phyloP scores from a whole-genome alignment of 2,888 invertebrate species.

The Machimus atricapillus region DNA sequence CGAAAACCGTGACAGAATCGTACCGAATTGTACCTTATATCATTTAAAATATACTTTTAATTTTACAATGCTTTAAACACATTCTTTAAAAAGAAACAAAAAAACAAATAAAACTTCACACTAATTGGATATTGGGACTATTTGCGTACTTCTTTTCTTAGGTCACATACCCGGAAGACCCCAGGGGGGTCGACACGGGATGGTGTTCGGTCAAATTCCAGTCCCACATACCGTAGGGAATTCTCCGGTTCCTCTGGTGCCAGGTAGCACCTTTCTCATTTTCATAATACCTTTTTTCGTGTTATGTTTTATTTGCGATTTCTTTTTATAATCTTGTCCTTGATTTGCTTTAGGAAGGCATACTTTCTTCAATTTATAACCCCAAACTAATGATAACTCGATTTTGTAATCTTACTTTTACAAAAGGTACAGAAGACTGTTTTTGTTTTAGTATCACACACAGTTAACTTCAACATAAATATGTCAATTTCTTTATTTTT shows the following conservation, averaged over 20 bases:
- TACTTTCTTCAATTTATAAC: conserved; percentile 1
- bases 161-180: conserved; percentile 72
- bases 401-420: conserved; percentile 4
- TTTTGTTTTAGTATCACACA: not conserved
- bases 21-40: not conserved
- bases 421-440: not conserved
- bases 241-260: conserved; percentile 64
- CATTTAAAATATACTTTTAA: not conserved
- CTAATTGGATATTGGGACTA: conserved; percentile 40
- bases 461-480: not conserved
- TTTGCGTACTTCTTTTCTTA: conserved; percentile 53
- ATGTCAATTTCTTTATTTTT: not conserved
- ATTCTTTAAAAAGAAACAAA: not conserved
- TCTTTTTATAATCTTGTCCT: conserved; percentile 7
- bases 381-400: not conserved
- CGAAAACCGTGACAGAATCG: not conserved
- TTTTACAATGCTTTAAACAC: conserved; percentile 7
- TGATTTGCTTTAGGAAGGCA: not conserved
- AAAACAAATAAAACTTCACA: conserved; percentile 15
- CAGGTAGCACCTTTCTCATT: conserved; percentile 62
- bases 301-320: conserved; percentile 44
- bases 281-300: conserved; percentile 46
- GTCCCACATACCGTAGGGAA: conserved; percentile 64
- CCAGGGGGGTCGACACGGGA: conserved; percentile 71
- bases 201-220: conserved; percentile 69